phyloP scores from a whole-genome alignment of 2,113 vertebrate genomes.

The Sylvietta virens region DNA sequence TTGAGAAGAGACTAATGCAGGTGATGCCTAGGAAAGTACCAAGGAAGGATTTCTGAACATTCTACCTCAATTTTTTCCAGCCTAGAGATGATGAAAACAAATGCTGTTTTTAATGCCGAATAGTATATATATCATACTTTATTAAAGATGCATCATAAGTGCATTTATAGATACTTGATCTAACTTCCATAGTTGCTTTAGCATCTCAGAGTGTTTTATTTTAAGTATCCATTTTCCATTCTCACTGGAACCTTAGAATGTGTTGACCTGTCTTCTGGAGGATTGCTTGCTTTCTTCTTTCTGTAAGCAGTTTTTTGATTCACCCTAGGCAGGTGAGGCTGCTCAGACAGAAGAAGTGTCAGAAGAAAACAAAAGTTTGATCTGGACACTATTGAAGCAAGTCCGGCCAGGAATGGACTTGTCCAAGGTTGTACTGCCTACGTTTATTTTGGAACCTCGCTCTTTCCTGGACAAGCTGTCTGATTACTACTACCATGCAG shows the following conservation, averaged over 20 bases:
- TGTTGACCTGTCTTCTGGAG: not conserved
- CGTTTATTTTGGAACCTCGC: conserved; percentile 95
- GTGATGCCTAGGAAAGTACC: not conserved
- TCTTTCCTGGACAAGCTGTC: conserved; percentile 98
- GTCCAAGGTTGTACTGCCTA: conserved; percentile 96
- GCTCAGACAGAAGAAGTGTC: conserved; percentile 97
- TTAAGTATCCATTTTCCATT: not conserved
- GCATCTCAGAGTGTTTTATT: not conserved
- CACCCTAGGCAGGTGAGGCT: conserved; percentile 89
- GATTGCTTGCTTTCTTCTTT: not conserved
- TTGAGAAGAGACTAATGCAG: not conserved
- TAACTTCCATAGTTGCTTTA: not conserved
- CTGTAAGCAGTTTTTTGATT: not conserved
- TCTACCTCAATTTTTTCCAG: not conserved
- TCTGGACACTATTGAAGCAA: conserved; percentile 98
- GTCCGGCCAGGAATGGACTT: conserved; percentile 97
- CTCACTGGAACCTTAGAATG: not conserved
- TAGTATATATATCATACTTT: not conserved
- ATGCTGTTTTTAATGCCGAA: not conserved
- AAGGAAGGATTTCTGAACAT: not conserved
- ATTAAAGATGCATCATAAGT: not conserved
- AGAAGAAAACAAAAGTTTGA: conserved; percentile 97
- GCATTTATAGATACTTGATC: not conserved
- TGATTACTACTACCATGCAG: conserved; percentile 98
- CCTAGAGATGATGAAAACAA: not conserved